A percentile compares a stretch with the other conserved stretches of the same genome.
phyloP scores from a whole-genome alignment of 2,797 vertebrate species.

The Pangasius larnaudii region DNA sequence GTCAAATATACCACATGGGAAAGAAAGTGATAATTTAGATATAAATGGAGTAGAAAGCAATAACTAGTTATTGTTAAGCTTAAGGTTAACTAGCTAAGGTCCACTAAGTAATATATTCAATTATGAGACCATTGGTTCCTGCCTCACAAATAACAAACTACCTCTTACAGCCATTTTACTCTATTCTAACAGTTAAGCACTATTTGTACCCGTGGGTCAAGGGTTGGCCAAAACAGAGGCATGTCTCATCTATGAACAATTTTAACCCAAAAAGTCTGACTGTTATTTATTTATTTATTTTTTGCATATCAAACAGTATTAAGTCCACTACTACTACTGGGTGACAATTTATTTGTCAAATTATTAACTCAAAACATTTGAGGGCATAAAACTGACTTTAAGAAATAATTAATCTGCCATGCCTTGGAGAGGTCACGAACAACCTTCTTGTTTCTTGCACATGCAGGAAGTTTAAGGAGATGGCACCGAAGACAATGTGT shows the following conservation, averaged over 20 bases:
- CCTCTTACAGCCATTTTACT: not conserved
- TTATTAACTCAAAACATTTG: not conserved
- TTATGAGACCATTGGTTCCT: not conserved
- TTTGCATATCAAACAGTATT: not conserved
- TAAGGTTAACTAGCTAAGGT: conserved; percentile 13
- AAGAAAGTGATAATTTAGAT: not conserved
- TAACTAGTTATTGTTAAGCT: not conserved
- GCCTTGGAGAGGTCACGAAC: not conserved
- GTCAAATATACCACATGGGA: not conserved
- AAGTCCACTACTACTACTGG: not conserved
- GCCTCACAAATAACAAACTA: not conserved
- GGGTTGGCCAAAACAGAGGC: not conserved
- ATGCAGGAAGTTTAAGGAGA: not conserved
- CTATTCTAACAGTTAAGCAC: not conserved
- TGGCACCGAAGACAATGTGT: not conserved
- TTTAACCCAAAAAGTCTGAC: not conserved
- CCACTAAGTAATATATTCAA: conserved; percentile 26
- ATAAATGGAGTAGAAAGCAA: not conserved
- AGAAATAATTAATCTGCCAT: not conserved
- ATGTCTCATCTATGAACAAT: not conserved
- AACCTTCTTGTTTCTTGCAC: not conserved
- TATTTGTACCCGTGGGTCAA: not conserved
- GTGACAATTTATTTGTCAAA: not conserved
- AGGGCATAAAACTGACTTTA: not conserved
- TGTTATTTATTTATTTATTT: not conserved